These are phyloP conservation scores for Gastrophryne carolinensis DNA, from an alignment of 2,797 vertebrate genomes.

Conservation along the genomic window DNA sequence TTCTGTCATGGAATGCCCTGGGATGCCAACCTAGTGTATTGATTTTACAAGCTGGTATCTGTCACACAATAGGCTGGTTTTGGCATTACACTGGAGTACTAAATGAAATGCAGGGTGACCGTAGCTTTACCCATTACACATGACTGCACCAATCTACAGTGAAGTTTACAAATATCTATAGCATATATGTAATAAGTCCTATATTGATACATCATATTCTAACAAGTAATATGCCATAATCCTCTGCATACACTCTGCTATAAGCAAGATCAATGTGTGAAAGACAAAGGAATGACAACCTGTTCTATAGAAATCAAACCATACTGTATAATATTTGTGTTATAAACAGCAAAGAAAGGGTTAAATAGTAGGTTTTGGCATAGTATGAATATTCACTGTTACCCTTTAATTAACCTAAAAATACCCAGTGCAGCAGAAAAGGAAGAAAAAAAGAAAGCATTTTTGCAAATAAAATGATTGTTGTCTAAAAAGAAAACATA, in stretches of 20 bases:
- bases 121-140: too few relatives aligned
- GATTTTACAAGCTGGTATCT: too few relatives aligned
- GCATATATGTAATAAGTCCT: not conserved
- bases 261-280: not conserved
- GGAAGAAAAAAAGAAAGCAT: conserved; percentile 75
- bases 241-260: not conserved
- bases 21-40: too few relatives aligned
- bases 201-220: too few relatives aligned
- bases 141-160: too few relatives aligned
- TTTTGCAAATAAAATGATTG: conserved; percentile 74
- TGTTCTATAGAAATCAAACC: too few relatives aligned
- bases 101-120: too few relatives aligned
- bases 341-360: not conserved
- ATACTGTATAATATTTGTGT: not conserved
- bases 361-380: conserved; percentile 4
- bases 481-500: conserved; percentile 57
- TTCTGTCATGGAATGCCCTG: too few relatives aligned
- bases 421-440: conserved; percentile 83
- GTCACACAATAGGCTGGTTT: too few relatives aligned
- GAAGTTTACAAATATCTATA: too few relatives aligned
- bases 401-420: conserved; percentile 88
- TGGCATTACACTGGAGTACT: too few relatives aligned
- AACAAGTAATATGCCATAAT: not conserved
- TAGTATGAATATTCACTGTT: conserved; percentile 79
- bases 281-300: not conserved